Evolutionary conservation across 2,888 invertebrate genomes (phyloP).

Genomic region (Tipula helvola): DNA sequence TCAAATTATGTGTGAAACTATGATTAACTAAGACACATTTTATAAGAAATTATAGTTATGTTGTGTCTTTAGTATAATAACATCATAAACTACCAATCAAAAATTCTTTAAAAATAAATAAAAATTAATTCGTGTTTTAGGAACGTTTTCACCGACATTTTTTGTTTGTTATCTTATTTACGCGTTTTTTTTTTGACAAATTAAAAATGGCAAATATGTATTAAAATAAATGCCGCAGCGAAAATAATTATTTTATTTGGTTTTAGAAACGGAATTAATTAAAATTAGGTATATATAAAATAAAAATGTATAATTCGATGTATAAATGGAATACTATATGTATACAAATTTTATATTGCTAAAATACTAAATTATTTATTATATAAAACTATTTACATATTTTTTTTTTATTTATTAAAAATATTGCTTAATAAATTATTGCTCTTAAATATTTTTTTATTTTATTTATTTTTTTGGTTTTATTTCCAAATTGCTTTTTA

Average conservation of each 20-base stretch:
- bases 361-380: background rate
- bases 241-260: background rate
- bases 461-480: background rate
- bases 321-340: background rate
- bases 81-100: background rate
- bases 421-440: conserved; percentile 4
- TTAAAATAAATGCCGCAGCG: background rate
- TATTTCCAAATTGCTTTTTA: background rate
- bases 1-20: too few species aligned
- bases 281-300: background rate
- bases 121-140: conserved; percentile 6
- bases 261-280: background rate
- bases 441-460: background rate
- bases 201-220: background rate
- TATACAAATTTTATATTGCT: background rate
- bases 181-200: background rate
- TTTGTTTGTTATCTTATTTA: conserved; percentile 6
- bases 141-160: conserved; percentile 11
- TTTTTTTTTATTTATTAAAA: background rate
- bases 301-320: background rate
- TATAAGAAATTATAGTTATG: too few species aligned
- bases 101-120: background rate
- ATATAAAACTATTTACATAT: background rate
- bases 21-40: too few species aligned
- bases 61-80: too few species aligned